Percentiles rank a stretch among this genome's conserved stretches.
These are phyloP conservation scores for Cirrhinus molitorella DNA, from an alignment of 2,797 vertebrate species.

Conservation along the genomic window DNA sequence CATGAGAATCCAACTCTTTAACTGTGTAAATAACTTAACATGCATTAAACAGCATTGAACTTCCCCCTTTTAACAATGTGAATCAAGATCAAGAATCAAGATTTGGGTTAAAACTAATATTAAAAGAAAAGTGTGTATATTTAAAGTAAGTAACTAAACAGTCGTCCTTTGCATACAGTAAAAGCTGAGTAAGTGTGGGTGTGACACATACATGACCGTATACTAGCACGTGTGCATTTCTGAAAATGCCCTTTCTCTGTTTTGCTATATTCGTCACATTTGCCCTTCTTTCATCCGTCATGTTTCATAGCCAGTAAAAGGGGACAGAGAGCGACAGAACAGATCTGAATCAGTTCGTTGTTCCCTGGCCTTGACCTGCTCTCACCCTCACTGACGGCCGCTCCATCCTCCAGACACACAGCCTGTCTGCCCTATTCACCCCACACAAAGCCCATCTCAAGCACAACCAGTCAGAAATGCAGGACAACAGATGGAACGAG, in stretches of 20 bases:
- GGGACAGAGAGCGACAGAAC: slow-evolving; percentile 38
- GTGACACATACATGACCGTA: slow-evolving; percentile 7
- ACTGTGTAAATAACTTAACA: no score
- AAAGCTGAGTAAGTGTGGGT: slow-evolving; percentile 13
- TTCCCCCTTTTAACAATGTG: no score
- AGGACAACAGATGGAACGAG: not conserved
- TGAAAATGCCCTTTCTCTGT: slow-evolving; percentile 33
- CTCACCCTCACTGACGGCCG: not conserved
- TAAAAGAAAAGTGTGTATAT: not conserved
- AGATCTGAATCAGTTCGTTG: slow-evolving; percentile 47
- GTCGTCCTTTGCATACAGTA: not conserved
- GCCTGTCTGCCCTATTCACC: slow-evolving; percentile 34
- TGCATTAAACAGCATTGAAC: no score
- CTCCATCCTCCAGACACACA: not conserved
- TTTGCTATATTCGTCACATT: slow-evolving; percentile 2
- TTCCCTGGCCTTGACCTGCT: slow-evolving; percentile 9
- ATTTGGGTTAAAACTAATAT: not conserved
- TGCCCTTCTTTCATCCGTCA: slow-evolving; percentile 26
- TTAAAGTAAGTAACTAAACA: not conserved
- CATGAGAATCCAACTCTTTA: no score
- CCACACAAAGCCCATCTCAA: slow-evolving; percentile 23
- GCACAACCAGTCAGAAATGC: slow-evolving; percentile 7
- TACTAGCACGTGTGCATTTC: not conserved
- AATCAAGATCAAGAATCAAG: no score
- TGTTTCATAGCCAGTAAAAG: slow-evolving; percentile 35